phyloP scores from a whole-genome alignment of 2,113 vertebrate genomes.

The Microtus ochrogaster region DNA sequence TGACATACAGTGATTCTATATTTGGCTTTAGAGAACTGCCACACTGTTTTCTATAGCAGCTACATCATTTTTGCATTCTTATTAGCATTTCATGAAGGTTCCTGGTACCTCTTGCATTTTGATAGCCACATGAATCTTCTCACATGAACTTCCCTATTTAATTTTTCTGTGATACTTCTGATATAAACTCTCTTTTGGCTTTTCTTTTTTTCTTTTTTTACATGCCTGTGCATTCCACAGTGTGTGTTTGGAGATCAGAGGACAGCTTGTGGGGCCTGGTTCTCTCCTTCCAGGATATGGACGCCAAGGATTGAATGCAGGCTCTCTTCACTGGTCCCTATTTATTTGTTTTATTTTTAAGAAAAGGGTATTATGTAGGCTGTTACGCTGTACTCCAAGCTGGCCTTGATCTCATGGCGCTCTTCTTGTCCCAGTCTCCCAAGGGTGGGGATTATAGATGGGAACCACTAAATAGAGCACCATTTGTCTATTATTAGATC shows the following conservation, averaged over 20 bases:
- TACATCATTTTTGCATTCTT: background rate
- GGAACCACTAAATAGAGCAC: background rate
- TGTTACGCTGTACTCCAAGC: background rate
- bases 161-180: background rate
- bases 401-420: background rate
- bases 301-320: too few relatives aligned
- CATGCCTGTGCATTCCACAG: too few relatives aligned
- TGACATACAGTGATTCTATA: too few relatives aligned
- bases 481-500: background rate
- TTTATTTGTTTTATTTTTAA: background rate
- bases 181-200: background rate
- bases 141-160: background rate
- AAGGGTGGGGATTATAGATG: background rate
- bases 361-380: background rate
- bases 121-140: background rate
- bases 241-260: background rate
- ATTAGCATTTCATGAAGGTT: background rate
- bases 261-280: background rate
- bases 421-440: background rate
- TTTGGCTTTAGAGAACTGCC: background rate
- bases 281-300: background rate
- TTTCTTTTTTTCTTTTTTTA: background rate
- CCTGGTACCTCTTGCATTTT: background rate
- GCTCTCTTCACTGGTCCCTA: background rate
- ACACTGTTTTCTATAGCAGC: background rate